Evolutionary conservation across 2,888 invertebrate species (phyloP), one percentile per base, ranked within the genome.

Genomic region (Stomorhina lunata): DNA sequence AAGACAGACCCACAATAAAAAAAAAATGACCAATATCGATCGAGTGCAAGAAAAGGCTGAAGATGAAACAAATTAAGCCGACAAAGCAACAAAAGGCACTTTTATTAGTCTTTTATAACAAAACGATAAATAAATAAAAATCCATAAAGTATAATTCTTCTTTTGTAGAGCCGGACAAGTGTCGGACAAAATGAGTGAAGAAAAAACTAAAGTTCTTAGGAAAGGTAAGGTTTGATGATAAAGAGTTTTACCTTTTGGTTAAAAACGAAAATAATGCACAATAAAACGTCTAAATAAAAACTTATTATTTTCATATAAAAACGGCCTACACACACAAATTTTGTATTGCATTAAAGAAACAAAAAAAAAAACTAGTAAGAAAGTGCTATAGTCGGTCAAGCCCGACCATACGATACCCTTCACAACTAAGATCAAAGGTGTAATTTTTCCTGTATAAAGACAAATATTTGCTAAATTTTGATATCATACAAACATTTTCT

Each of bases 21-120:
- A 7, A 5, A 27, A 4, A 7, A n/a, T 7, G 32, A 55, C 2
- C 2, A 15, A 45, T 17, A 20, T 10, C 22, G 10, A 37, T 9
- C 15, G 34, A 17, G 6, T 32, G 7, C 34, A 12, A 63, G 69
- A 71, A 76, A 66, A 68, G 57, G 32, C 59, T 61, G 1, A 53
- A 77, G 81, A 81, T 81, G 65, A 81, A 81, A 81, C 53, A 61
- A 68, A 37, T 57, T 72, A 59, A 45, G 72, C 81, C 81, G 81
- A 66, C 66, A 45, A 50, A 72, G 29, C 32, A 15, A 48, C 15
- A 63, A 59, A 34, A 7, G 15, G 27, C 32, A 22, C 9, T 53
- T 57, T 59, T 79, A 27, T 40, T 25, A 22, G 25, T 10, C 57
- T 65, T 50, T 73, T 43, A 10, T n/a, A n/a, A n/a, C n/a, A n/a